phyloP scores from a whole-genome alignment of 2,888 invertebrate species.

The Hofmannophila pseudospretella region DNA sequence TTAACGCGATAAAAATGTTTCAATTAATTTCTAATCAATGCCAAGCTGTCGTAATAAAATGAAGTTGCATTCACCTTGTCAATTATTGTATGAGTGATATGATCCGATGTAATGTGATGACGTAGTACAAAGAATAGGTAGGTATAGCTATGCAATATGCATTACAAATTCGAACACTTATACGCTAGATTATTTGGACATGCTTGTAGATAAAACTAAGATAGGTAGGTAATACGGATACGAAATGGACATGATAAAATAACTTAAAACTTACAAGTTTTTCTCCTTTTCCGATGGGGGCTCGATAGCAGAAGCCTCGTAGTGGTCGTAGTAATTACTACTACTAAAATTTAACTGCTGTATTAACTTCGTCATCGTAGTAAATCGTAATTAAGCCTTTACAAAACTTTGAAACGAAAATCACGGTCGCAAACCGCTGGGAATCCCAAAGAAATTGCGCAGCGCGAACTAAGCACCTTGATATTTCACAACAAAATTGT shows the following conservation, averaged over 20 bases:
- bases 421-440: slow-evolving; percentile 57
- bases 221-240: too few species aligned
- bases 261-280: slow-evolving; percentile 56
- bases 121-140: not conserved
- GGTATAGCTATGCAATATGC: not conserved
- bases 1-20: too few species aligned
- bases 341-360: slow-evolving; percentile 76
- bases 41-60: too few species aligned
- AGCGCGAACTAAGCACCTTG: slow-evolving; percentile 34
- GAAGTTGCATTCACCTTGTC: too few species aligned
- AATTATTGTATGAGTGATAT: too few species aligned
- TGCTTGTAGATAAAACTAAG: not conserved
- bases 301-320: slow-evolving; percentile 41
- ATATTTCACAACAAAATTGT: slow-evolving; percentile 36
- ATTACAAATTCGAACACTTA: not conserved
- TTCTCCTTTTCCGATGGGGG: slow-evolving; percentile 46
- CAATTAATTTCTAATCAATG: too few species aligned
- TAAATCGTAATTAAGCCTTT: slow-evolving; percentile 70
- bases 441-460: slow-evolving; percentile 44
- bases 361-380: slow-evolving; percentile 75
- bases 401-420: slow-evolving; percentile 49
- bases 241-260: slow-evolving; percentile 8
- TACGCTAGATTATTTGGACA: not conserved
- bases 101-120: not conserved
- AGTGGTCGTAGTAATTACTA: slow-evolving; percentile 64